phyloP scores from a whole-genome alignment of 2,797 vertebrate genomes.

The Phrynocephalus guinanensis region DNA sequence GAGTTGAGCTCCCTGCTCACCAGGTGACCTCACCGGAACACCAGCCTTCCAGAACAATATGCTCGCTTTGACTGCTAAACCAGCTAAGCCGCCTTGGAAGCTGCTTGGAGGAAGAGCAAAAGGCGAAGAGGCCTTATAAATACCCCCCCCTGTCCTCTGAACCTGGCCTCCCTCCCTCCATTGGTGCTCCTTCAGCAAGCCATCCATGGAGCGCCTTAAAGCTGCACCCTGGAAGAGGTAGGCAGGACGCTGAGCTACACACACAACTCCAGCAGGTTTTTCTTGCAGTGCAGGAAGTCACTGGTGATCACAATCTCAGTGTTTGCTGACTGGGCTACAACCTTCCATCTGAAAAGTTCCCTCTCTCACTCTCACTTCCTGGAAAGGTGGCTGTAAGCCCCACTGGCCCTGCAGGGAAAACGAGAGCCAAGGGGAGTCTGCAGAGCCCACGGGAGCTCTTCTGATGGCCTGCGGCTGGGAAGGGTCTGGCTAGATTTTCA shows the following conservation, averaged over 20 bases:
- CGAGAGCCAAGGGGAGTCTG: neutral
- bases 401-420: too few relatives aligned
- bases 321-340: slow-evolving; percentile 8
- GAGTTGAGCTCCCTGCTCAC: too few relatives aligned
- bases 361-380: neutral
- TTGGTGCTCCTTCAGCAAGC: too few relatives aligned
- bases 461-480: neutral
- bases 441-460: neutral
- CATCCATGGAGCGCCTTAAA: neutral
- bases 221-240: neutral
- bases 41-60: neutral
- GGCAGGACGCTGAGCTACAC: too few relatives aligned
- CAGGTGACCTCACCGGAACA: too few relatives aligned
- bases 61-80: too few relatives aligned
- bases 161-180: too few relatives aligned
- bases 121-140: neutral
- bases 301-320: neutral
- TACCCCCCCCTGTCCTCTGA: too few relatives aligned
- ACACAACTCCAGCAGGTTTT: slow-evolving; percentile 4
- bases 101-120: neutral
- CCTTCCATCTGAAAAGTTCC: slow-evolving; percentile 13
- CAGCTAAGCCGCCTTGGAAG: too few relatives aligned
- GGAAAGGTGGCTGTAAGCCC: neutral
- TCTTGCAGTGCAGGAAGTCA: neutral
- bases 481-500: neutral